A percentile compares a stretch with the other conserved stretches of the same genome.
Evolutionary conservation across 2,888 invertebrate genomes (phyloP).

Genomic region (Brachyptera risi): DNA sequence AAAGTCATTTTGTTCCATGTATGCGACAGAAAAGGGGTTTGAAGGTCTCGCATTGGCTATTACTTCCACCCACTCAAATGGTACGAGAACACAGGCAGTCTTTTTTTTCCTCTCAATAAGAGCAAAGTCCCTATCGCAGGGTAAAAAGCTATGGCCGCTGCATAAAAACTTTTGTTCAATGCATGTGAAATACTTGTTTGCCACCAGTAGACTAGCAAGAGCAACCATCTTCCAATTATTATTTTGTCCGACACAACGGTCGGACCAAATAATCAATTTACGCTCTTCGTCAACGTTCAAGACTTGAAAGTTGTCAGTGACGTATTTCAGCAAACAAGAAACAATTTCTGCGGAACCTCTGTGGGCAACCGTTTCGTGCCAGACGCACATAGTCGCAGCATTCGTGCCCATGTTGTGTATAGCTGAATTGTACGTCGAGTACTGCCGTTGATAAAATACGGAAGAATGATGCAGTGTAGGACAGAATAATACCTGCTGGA

Average conservation of each 20-base stretch:
- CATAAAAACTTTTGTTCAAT: neutral
- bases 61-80: neutral
- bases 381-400: slow-evolving; percentile 1
- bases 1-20: neutral
- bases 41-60: neutral
- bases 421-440: slow-evolving; percentile 9
- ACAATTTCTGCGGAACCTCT: slow-evolving; percentile 3
- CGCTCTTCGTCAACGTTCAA: neutral
- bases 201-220: neutral
- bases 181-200: neutral
- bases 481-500: slow-evolving; percentile 18
- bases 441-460: slow-evolving; percentile 13
- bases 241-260: slow-evolving; percentile 17
- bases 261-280: slow-evolving; percentile 12
- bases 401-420: neutral
- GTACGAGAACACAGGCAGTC: neutral
- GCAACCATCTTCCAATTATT: slow-evolving; percentile 5
- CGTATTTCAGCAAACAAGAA: neutral
- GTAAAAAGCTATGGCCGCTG: slow-evolving; percentile 1
- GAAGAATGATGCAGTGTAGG: slow-evolving; percentile 13
- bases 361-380: slow-evolving; percentile 14
- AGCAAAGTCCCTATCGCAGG: neutral
- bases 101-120: neutral
- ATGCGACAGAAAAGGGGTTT: neutral
- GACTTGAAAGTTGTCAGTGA: neutral